Base-by-base conservation (phyloP, 2,113 vertebrate genomes). In the Protobothrops flavoviridis region DNA sequence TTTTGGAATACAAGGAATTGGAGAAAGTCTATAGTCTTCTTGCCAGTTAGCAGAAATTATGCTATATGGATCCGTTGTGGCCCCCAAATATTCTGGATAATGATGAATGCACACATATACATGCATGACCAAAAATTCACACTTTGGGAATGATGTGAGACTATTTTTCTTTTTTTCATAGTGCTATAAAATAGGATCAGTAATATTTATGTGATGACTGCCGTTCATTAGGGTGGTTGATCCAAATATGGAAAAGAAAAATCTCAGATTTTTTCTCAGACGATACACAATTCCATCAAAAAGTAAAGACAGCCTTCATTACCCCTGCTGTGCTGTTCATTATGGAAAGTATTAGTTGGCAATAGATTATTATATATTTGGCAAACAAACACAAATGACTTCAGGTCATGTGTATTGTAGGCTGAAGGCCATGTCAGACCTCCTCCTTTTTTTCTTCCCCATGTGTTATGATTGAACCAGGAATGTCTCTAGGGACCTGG, bases 1-100 rank as follows among this genome's bases (percentile, higher is more conserved):
- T 13, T 97, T 95, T 94, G 91, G 23, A 92, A 52, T 64, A 87
- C 88, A 92, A 88, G 93, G 39, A 93, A 93, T 39, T 96, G 93
- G 59, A 92, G 20, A 95, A 93, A 8, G 0, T 12, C 92, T 91
- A 90, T 81, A 20, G 0, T 91, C 94, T 93, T 95, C 29, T 43
- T 50, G 94, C n/a, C 91, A 91, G 61, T 94, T 17, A 92, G 10
- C 33, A 92, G 13, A 95, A 96, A 93, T 90, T 93, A 92, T 89
- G 24, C 29, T 91, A 93, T 91, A 53, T 5, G 95, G 53, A 88
- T 86, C 64, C 95, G 95, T 90, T 4, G 45, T 95, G 91, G 87
- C 85, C 85, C 57, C 87, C 95, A 95, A 94, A 94, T 94, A 92
- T 92, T 95, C n/a, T 43, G 94, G 85, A 91, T 15, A 88, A 89